Percentiles rank a stretch among this genome's conserved stretches.
Evolutionary conservation across 2,888 invertebrate species (phyloP).

Genomic region (Lepidochrysops patricia): DNA sequence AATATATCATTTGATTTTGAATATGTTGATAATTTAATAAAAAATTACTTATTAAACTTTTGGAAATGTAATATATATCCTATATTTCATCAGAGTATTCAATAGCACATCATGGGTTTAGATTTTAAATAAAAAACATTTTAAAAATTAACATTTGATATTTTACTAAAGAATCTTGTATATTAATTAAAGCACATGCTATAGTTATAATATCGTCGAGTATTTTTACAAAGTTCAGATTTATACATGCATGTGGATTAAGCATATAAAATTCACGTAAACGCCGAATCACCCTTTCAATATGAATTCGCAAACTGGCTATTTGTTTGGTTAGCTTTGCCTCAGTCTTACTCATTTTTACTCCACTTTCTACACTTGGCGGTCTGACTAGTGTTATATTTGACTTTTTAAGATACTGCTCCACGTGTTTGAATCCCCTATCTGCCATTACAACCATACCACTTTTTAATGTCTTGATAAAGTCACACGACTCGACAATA

Average conservation of each 20-base stretch:
- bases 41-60: background rate
- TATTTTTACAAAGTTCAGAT: slow-evolving; percentile 14
- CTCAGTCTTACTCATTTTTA: slow-evolving; percentile 22
- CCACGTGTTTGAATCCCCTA: slow-evolving; percentile 27
- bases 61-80: background rate
- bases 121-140: no score
- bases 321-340: slow-evolving; percentile 24
- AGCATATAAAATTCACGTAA: slow-evolving; percentile 26
- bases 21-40: background rate
- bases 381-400: slow-evolving; percentile 17
- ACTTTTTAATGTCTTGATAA: slow-evolving; percentile 17
- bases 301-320: slow-evolving; percentile 26
- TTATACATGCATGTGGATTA: slow-evolving; percentile 21
- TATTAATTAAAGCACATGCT: slow-evolving; percentile 27
- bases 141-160: no score
- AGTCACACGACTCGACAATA: slow-evolving; percentile 3
- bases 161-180: slow-evolving; percentile 23
- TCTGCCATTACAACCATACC: slow-evolving; percentile 25
- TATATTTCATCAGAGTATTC: background rate
- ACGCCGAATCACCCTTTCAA: slow-evolving; percentile 25
- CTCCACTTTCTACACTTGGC: slow-evolving; percentile 21
- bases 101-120: no score
- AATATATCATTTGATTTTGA: slow-evolving; percentile 1
- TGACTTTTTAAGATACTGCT: slow-evolving; percentile 16
- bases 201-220: slow-evolving; percentile 26